Evolutionary conservation across 2,888 invertebrate genomes (phyloP), one percentile per base, ranked within the genome.

Genomic region (Drosophila meridiana): DNA sequence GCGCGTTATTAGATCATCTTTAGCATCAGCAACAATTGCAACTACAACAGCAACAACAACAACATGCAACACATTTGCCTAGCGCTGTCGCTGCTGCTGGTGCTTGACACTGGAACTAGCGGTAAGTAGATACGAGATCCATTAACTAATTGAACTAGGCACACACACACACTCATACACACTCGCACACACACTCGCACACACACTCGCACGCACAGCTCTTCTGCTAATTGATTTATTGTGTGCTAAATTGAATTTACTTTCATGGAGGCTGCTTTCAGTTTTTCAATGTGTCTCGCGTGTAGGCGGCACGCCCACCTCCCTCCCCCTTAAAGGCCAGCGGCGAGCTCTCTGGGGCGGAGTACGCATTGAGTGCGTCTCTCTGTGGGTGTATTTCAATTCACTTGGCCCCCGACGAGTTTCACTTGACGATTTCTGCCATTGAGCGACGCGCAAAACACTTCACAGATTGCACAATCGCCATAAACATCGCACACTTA

Each of bases 81-180:
- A n/a, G 42, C 59, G 52, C 59, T 78, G 20, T 47, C 69, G 47
- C 43, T 77, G 61, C 34, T 76, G 61, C 38, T 76, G 62, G 70
- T 70, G 58, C 70, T 68, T 59, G 63, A 62, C 65, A 52, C 70
- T 55, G 69, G 61, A 61, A 64, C 45, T 69, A 64, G 73, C 67
- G 78, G 78, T 78, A 74, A 78, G 78, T 78, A 63, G 68, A 68
- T 43, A 48, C 52, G 50, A 67, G 59, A 48, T 69, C 74, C 74
- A 85, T 83, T 85, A 83, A 80, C 75, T 81, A 86, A 86, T 79
- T 86, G 63, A 70, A 38, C 56, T 36, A 42, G 20, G 47, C n/a
- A 61, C 9, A 32, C 52, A 34, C 61, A 47, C 43, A 14, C 7
- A 32, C 50, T 38, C 69, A 45, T 48, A 32, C 7, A 55, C 32